phyloP scores from a whole-genome alignment of 2,113 vertebrate genomes.

The Limnothrissa miodon region DNA sequence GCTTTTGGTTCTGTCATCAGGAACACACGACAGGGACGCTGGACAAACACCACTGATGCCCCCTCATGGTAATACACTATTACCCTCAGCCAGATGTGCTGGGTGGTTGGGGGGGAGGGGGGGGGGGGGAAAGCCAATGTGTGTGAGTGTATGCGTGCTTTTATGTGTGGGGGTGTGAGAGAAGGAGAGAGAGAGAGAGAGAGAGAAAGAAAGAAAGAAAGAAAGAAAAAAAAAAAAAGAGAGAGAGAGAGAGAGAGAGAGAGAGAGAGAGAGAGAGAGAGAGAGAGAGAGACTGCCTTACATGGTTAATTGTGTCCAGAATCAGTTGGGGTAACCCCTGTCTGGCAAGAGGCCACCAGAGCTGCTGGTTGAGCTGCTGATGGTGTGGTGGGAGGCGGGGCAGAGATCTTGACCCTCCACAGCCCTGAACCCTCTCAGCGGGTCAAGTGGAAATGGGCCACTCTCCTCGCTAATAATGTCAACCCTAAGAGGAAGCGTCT shows the following conservation, averaged over 20 bases:
- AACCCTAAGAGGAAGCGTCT: constrained; percentile 20
- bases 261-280: not conserved
- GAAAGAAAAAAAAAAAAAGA: no score
- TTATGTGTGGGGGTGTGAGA: constrained; percentile 4
- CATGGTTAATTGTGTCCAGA: not conserved
- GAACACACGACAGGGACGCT: not conserved
- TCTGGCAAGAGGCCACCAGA: constrained; percentile 24
- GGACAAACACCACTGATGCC: not conserved
- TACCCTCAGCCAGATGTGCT: constrained; percentile 12
- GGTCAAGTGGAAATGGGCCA: constrained; percentile 42
- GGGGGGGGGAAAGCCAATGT: not conserved
- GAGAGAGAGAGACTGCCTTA: not conserved
- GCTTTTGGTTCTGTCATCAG: not conserved
- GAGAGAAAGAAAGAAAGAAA: not conserved
- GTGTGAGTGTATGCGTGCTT: no score
- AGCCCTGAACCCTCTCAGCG: not conserved
- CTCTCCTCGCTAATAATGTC: constrained; percentile 18
- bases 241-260: not conserved
- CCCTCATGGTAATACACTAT: constrained; percentile 26
- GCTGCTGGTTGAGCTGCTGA: constrained; percentile 23
- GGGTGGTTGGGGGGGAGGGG: not conserved
- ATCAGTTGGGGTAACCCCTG: not conserved
- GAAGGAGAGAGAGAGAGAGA: constrained; percentile 40
- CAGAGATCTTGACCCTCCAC: constrained; percentile 22
- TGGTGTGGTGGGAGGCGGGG: not conserved